Conservation (phyloP, 2,797 vertebrate species). For the Coluber constrictor region DNA sequence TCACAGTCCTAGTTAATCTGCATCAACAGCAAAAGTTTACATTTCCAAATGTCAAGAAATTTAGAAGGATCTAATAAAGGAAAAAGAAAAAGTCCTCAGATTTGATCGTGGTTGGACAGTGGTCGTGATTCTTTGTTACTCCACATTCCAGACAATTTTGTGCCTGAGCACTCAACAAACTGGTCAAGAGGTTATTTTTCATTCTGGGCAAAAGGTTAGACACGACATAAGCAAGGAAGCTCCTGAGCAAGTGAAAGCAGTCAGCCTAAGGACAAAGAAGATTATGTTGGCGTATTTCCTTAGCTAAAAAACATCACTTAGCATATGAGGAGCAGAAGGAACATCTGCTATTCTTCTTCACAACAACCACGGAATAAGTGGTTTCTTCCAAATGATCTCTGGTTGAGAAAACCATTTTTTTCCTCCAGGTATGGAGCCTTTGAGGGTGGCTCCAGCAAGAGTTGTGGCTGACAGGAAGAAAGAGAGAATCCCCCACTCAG, state of each 20-base stretch:
- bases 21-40: rapidly evolving
- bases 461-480: not conserved
- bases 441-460: not conserved
- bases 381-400: not conserved
- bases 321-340: not conserved
- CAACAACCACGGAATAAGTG: not conserved
- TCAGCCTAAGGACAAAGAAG: not conserved
- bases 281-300: not conserved
- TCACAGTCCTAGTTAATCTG: not conserved
- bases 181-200: not conserved
- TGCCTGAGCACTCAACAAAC: not conserved
- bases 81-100: not conserved
- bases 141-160: conserved; percentile 18
- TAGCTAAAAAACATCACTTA: not conserved
- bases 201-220: conserved; percentile 6
- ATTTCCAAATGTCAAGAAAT: not conserved
- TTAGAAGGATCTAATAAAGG: not conserved
- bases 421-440: rapidly evolving
- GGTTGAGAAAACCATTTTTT: not conserved
- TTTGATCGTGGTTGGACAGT: rapidly evolving
- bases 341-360: rapidly evolving
- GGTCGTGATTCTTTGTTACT: not conserved
- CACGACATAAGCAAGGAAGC: rapidly evolving
- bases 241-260: not conserved
- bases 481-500: not conserved